Evolutionary conservation across 2,888 invertebrate genomes (phyloP).

Genomic region (Eristalis intricaria): DNA sequence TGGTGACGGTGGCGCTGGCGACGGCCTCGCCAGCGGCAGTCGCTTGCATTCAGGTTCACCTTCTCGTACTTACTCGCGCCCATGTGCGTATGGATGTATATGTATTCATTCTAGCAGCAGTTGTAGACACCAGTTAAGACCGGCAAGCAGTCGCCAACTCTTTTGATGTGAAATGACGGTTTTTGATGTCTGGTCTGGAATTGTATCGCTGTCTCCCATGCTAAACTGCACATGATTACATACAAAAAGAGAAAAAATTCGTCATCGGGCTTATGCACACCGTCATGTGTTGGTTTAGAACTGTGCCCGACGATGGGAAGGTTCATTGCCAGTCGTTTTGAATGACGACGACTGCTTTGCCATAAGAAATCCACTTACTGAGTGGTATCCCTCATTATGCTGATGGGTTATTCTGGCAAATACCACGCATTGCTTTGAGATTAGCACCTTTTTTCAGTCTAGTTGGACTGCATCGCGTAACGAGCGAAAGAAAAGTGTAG

Average conservation of each 20-base stretch:
- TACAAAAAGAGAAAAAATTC: not conserved
- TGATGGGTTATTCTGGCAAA: slow-evolving; percentile 13
- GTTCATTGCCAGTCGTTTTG: slow-evolving; percentile 50
- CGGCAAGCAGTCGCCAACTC: slow-evolving; percentile 67
- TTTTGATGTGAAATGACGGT: slow-evolving; percentile 67
- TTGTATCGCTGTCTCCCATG: slow-evolving; percentile 49
- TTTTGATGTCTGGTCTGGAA: slow-evolving; percentile 66
- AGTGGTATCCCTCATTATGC: not conserved
- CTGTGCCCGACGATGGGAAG: slow-evolving; percentile 49
- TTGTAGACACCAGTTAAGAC: slow-evolving; percentile 54
- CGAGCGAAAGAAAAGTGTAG: not conserved
- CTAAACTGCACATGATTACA: not conserved
- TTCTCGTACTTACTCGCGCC: slow-evolving; percentile 54
- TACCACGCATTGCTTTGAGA: not conserved
- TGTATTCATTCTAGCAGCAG: slow-evolving; percentile 6
- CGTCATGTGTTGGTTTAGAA: not conserved
- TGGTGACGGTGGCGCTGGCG: not conserved
- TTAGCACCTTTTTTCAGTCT: slow-evolving; percentile 7
- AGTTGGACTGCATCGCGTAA: not conserved
- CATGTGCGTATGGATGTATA: slow-evolving; percentile 9
- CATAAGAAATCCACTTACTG: slow-evolving; percentile 3
- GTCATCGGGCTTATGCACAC: not conserved
- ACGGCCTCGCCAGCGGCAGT: not conserved
- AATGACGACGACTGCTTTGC: slow-evolving; percentile 18
- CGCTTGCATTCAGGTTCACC: slow-evolving; percentile 33